Evolutionary conservation across 2,888 invertebrate species (phyloP).

Genomic region (Drosophila kuntzei): DNA sequence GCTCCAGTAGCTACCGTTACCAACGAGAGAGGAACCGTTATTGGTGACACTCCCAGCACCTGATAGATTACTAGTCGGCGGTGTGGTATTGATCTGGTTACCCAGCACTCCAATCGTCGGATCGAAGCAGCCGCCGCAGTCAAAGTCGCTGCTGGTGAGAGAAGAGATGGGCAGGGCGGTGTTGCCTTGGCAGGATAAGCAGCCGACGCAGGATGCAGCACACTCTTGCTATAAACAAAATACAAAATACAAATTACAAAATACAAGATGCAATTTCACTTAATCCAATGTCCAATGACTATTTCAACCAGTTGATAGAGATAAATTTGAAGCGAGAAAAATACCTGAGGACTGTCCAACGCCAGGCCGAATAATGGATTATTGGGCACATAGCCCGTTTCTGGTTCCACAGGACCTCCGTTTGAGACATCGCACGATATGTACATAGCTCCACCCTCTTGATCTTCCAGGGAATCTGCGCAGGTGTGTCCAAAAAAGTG

Average conservation of each 20-base stretch:
- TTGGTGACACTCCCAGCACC: slow-evolving; percentile 37
- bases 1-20: slow-evolving; percentile 86
- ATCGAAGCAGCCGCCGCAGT: slow-evolving; percentile 86
- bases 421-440: slow-evolving; percentile 86
- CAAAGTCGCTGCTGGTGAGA: slow-evolving; percentile 85
- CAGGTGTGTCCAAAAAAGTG: slow-evolving; percentile 51
- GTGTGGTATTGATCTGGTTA: slow-evolving; percentile 78
- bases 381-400: slow-evolving; percentile 86
- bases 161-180: slow-evolving; percentile 85
- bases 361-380: slow-evolving; percentile 86
- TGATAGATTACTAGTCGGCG: slow-evolving; percentile 56
- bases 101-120: slow-evolving; percentile 76
- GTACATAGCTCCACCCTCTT: slow-evolving; percentile 86
- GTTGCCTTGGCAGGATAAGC: slow-evolving; percentile 85
- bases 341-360: slow-evolving; percentile 86
- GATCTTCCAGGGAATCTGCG: slow-evolving; percentile 86
- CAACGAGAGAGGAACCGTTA: slow-evolving; percentile 73
- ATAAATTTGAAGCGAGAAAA: slow-evolving; percentile 31
- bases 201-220: slow-evolving; percentile 85
- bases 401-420: slow-evolving; percentile 86
- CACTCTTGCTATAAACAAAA: slow-evolving; percentile 83
- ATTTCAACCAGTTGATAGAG: neutral
- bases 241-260: neutral
- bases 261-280: slow-evolving; percentile 2
- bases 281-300: slow-evolving; percentile 8